Conservation (phyloP, 2,113 vertebrate species). For the Semnopithecus entellus region DNA sequence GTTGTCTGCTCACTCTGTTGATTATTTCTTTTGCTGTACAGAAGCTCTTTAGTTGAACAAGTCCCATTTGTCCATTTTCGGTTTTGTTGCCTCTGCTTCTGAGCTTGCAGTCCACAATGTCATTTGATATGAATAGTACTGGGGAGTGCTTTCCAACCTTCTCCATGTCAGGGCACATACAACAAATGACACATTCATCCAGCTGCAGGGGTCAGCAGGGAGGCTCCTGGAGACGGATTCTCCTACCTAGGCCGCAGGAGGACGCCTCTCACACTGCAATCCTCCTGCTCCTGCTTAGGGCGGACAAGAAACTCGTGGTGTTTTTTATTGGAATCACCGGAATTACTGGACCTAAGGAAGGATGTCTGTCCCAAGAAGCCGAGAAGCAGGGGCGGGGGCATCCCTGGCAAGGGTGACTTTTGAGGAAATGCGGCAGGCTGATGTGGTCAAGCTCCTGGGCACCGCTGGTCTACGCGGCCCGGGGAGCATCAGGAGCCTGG, state of each 20-base stretch:
- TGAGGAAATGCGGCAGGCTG: slow-evolving; percentile 71
- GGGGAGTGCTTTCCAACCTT: rapidly evolving
- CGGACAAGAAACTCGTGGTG: background rate
- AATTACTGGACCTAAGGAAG: background rate
- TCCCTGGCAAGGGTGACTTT: background rate
- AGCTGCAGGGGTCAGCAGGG: too few relatives aligned
- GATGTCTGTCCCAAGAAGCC: background rate
- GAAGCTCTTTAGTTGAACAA: too few relatives aligned
- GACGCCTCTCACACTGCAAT: background rate
- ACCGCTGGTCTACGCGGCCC: slow-evolving; percentile 72
- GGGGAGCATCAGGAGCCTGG: slow-evolving; percentile 77
- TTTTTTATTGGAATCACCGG: slow-evolving; percentile 44
- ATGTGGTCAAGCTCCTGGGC: slow-evolving; percentile 69
- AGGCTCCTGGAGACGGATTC: background rate
- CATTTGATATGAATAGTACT: background rate
- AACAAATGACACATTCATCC: background rate
- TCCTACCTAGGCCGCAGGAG: background rate
- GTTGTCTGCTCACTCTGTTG: too few relatives aligned
- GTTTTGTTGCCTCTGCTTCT: too few relatives aligned
- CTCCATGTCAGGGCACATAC: too few relatives aligned
- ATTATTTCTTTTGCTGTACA: too few relatives aligned
- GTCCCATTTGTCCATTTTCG: too few relatives aligned
- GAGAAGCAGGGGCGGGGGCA: background rate
- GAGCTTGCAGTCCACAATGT: too few relatives aligned
- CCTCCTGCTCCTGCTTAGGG: background rate